Conservation (phyloP, 1,140 invertebrate species). For the Periplaneta americana region DNA sequence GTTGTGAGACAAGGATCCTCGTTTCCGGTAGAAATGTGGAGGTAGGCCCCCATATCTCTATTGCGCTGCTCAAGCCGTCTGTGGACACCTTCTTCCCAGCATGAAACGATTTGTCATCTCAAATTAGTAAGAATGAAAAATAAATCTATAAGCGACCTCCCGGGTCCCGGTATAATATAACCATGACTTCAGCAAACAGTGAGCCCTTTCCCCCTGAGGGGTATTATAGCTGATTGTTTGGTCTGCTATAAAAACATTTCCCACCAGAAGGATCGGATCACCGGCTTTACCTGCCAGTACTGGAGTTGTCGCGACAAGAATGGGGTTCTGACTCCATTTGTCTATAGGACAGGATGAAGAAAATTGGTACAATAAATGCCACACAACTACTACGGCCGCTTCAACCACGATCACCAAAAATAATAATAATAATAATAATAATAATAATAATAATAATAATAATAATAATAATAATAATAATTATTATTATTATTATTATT, state of each 20-base stretch:
- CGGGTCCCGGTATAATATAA: background rate
- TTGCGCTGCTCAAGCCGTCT: background rate
- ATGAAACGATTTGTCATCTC: background rate
- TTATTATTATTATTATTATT: too few relatives aligned
- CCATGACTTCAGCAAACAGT: background rate
- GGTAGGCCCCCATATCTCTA: background rate
- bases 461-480: too few relatives aligned
- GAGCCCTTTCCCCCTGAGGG: background rate
- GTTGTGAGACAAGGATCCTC: background rate
- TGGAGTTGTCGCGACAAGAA: too few relatives aligned
- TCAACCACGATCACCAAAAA: too few relatives aligned
- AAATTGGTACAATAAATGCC: too few relatives aligned
- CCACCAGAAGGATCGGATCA: background rate
- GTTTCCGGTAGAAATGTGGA: background rate
- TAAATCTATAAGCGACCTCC: background rate
- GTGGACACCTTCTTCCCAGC: background rate
- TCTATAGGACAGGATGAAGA: too few relatives aligned
- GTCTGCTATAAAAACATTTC: background rate
- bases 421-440: too few relatives aligned
- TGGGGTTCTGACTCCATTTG: too few relatives aligned
- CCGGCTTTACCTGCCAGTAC: background rate
- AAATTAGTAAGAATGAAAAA: background rate
- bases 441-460: too few relatives aligned
- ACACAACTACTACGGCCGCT: too few relatives aligned
- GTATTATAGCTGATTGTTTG: background rate